Percentiles rank a stretch among this genome's conserved stretches.
Conservation (phyloP, 1,140 invertebrate genomes). For the Diprion similis region DNA sequence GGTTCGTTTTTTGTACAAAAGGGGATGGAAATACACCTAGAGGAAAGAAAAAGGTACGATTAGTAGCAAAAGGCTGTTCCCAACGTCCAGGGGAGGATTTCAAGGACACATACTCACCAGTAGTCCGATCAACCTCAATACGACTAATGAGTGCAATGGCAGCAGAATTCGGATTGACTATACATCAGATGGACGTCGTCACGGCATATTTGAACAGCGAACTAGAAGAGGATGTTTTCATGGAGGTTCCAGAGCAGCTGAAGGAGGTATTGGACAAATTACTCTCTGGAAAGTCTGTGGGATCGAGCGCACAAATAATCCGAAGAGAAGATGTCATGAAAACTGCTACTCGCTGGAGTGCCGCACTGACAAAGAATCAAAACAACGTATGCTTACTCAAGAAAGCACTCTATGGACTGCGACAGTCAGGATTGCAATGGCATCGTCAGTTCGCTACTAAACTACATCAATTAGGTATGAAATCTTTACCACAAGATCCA, state of each 20-base stretch:
- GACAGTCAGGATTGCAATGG: background rate
- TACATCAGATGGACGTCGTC: conserved; percentile 34
- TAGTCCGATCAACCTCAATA: conserved; percentile 25
- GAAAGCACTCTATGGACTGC: background rate
- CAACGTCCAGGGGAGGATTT: conserved; percentile 30
- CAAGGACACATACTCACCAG: conserved; percentile 34
- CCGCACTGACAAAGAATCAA: background rate
- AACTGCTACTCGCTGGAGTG: conserved; percentile 2
- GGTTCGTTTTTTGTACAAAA: background rate
- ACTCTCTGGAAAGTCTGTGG: background rate
- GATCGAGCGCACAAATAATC: background rate
- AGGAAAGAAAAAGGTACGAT: conserved; percentile 36
- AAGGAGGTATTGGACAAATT: conserved; percentile 1
- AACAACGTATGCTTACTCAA: background rate
- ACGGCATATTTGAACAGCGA: conserved; percentile 21
- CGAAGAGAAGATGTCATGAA: background rate
- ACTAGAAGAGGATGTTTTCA: conserved; percentile 21
- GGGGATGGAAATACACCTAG: conserved; percentile 4
- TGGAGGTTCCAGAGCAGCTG: conserved; percentile 10
- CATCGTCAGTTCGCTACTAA: background rate
- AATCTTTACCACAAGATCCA: conserved; percentile 11
- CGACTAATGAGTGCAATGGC: conserved; percentile 20
- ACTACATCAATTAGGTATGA: background rate
- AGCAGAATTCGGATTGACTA: conserved; percentile 10
- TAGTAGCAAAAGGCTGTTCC: conserved; percentile 36